A percentile compares a stretch with the other conserved stretches of the same genome.
Conservation (phyloP, 2,888 invertebrate species). For the Acrocera orbiculus region DNA sequence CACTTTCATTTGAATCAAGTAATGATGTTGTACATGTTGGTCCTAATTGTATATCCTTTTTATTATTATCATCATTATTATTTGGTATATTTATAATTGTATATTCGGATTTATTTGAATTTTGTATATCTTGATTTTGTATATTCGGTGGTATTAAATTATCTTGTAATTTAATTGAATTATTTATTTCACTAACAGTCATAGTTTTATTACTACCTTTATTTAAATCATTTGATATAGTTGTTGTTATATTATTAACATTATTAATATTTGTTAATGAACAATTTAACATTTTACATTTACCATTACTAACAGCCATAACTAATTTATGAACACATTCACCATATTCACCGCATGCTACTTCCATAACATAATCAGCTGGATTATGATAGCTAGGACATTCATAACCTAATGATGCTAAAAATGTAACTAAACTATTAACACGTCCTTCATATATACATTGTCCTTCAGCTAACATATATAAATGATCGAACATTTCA, state of each 20-base stretch:
- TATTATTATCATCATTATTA: slow-evolving; percentile 10
- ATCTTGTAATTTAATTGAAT: slow-evolving; percentile 12
- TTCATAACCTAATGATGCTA: slow-evolving; percentile 64
- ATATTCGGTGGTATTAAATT: slow-evolving; percentile 35
- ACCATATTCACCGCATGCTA: slow-evolving; percentile 88
- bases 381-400: slow-evolving; percentile 95
- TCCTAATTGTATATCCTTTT: slow-evolving; percentile 30
- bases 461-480: slow-evolving; percentile 80
- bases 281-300: slow-evolving; percentile 43
- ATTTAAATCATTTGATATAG: slow-evolving; percentile 40
- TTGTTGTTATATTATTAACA: slow-evolving; percentile 18
- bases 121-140: slow-evolving; percentile 16
- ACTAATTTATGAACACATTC: slow-evolving; percentile 73
- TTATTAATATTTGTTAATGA: slow-evolving; percentile 16
- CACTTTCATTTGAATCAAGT: slow-evolving; percentile 53
- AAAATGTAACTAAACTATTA: slow-evolving; percentile 67
- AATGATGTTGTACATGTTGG: slow-evolving; percentile 56
- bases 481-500: slow-evolving; percentile 89
- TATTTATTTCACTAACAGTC: slow-evolving; percentile 14
- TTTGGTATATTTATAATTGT: slow-evolving; percentile 22
- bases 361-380: slow-evolving; percentile 94
- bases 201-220: slow-evolving; percentile 28
- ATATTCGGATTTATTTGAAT: slow-evolving; percentile 21
- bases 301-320: slow-evolving; percentile 64
- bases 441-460: slow-evolving; percentile 84